Evolutionary conservation across 2,888 invertebrate species (phyloP).

Genomic region (Macaria notata): DNA sequence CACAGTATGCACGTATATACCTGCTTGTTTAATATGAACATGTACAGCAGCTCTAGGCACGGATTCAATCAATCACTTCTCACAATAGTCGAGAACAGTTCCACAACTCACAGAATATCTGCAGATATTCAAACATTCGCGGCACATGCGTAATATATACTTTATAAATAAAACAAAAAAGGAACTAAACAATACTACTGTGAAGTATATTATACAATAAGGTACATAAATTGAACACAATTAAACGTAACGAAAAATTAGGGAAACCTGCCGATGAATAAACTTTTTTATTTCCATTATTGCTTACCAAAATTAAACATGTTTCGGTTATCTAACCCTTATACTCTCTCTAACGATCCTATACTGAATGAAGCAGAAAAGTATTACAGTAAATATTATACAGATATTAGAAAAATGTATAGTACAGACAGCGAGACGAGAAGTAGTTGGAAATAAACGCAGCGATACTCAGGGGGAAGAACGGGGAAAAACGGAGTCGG

Average conservation of each 20-base stretch:
- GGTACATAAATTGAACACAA: conserved; percentile 59
- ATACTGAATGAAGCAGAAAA: conserved; percentile 80
- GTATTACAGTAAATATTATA: conserved; percentile 67
- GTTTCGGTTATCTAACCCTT: conserved; percentile 71
- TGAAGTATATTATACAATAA: conserved; percentile 50
- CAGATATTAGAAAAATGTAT: conserved; percentile 67
- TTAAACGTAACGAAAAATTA: conserved; percentile 45
- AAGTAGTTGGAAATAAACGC: conserved; percentile 64
- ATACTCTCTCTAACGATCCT: conserved; percentile 71
- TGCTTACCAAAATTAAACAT: conserved; percentile 66
- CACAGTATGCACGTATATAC: no score
- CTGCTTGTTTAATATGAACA: no score
- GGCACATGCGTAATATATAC: conserved; percentile 38
- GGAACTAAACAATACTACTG: conserved; percentile 49
- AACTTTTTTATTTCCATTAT: conserved; percentile 35
- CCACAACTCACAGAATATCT: conserved; percentile 26
- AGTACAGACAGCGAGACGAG: conserved; percentile 67
- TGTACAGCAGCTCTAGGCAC: no score
- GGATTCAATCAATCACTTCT: conserved; percentile 6
- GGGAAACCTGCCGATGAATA: conserved; percentile 64
- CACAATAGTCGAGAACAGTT: conserved; percentile 20
- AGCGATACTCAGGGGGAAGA: conserved; percentile 38
- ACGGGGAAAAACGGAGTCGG: conserved; percentile 27
- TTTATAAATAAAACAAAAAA: conserved; percentile 41
- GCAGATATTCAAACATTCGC: conserved; percentile 31